Evolutionary conservation across 2,797 vertebrate genomes (phyloP), one percentile per base, ranked within the genome.

Genomic region (Scolopax rusticola): DNA sequence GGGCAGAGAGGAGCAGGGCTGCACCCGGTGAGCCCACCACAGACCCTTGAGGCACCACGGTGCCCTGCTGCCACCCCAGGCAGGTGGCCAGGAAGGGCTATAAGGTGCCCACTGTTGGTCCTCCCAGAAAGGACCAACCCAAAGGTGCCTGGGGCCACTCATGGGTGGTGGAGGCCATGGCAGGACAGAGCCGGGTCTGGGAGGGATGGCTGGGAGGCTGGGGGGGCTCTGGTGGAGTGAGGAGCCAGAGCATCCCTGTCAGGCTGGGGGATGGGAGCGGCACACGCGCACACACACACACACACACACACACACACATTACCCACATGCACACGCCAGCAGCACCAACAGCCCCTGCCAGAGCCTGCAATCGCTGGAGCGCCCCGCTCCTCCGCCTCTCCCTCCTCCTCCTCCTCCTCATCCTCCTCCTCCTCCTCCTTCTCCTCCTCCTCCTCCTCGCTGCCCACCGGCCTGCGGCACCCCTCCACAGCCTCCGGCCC

Each of bases 251-350:
- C 91, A 84, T 84, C 75, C 6, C 70, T 82, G 91, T 81, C 2
- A 82, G 81, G 90, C 89, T 53, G 97, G 97, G 97, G 97, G 97
- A 94, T 92, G 94, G 84, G 90, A 93, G 91, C 91, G 56, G 73
- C 96, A 95, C 96, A 85, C 93, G 92, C 96, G 79, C 97, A 83
- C 97, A 95, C 96, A 76, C 95, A 87, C 94, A 87, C 94, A 76
- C 97, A 83, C 97, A 95, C 96, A 76, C 95, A 87, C 94, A 87
- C 94, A 76, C 93, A 89, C 97, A 95, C 95, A n/a, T 95, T 97
- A 92, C 97, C 96, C 97, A 96, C 97, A 93, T 68, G 89, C 92
- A 91, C 93, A 90, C 84, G 77, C 81, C 93, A 89, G 94, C 96
- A 80, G 96, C 94, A 92, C 82, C 93, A 91, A 81, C 88, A 90